Conservation (phyloP, 2,888 invertebrate species). For the Hemaris fuciformis region DNA sequence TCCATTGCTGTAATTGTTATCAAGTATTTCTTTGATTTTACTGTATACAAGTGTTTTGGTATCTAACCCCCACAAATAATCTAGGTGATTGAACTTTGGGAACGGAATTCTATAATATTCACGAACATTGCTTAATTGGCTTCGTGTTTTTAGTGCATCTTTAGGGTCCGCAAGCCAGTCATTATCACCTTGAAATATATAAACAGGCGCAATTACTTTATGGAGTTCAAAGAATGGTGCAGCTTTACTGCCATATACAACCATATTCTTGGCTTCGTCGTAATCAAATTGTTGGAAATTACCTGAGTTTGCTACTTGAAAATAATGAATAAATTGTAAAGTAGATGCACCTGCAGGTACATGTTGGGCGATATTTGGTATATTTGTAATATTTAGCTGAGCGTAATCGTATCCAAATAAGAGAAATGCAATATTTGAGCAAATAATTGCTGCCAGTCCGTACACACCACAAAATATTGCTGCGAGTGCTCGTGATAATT, state of each 20-base stretch:
- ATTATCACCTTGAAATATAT: constrained; percentile 23
- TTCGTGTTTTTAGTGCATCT: not conserved
- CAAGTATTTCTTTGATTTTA: not conserved
- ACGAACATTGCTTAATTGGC: constrained; percentile 16
- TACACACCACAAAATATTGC: no score
- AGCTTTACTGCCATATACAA: constrained; percentile 12
- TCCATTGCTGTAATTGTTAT: not conserved
- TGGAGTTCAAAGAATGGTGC: constrained; percentile 6
- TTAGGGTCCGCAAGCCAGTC: constrained; percentile 20
- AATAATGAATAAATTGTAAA: constrained; percentile 47
- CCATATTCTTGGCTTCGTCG: constrained; percentile 9
- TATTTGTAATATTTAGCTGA: constrained; percentile 17
- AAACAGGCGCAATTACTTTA: constrained; percentile 14
- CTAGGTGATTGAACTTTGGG: constrained; percentile 23
- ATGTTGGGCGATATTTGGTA: constrained; percentile 18
- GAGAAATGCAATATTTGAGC: constrained; percentile 6
- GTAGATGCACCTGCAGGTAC: constrained; percentile 58
- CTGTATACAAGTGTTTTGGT: not conserved
- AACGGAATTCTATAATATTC: constrained; percentile 20
- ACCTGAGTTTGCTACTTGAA: constrained; percentile 18
- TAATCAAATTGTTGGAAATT: constrained; percentile 22
- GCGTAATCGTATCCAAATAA: constrained; percentile 16
- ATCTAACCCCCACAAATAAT: constrained; percentile 25
- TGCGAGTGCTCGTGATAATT: no score
- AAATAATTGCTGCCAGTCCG: not conserved